Evolutionary conservation across 2,797 vertebrate genomes (phyloP).

Genomic region (Gambelia wislizenii): DNA sequence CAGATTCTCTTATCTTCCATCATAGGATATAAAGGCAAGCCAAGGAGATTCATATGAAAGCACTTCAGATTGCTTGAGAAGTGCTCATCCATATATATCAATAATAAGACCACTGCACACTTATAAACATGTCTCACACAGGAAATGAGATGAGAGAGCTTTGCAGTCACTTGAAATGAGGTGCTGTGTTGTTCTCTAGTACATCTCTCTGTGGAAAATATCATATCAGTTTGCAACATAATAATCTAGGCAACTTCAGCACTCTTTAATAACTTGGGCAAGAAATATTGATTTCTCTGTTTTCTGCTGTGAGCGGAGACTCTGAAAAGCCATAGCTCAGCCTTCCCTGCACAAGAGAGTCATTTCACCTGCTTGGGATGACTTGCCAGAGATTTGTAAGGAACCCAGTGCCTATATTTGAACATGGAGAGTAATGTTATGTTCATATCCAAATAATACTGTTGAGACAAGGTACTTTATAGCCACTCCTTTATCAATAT

Average conservation of each 20-base stretch:
- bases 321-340: neutral
- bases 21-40: neutral
- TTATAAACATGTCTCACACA: neutral
- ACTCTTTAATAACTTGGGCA: slow-evolving; percentile 54
- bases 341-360: slow-evolving; percentile 19
- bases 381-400: slow-evolving; percentile 38
- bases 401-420: neutral
- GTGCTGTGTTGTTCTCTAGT: neutral
- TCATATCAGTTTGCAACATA: slow-evolving; percentile 14
- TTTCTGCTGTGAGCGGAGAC: slow-evolving; percentile 12
- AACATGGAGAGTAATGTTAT: neutral
- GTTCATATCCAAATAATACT: neutral
- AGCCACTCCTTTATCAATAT: neutral
- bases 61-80: accelerated
- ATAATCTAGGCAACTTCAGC: slow-evolving; percentile 23
- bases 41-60: neutral
- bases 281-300: slow-evolving; percentile 52
- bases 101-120: neutral
- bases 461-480: slow-evolving; percentile 9
- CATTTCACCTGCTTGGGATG: slow-evolving; percentile 48
- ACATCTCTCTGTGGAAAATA: slow-evolving; percentile 48
- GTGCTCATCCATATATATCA: neutral
- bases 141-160: slow-evolving; percentile 25
- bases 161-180: slow-evolving; percentile 37
- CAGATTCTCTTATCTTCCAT: neutral